A percentile compares a stretch with the other conserved stretches of the same genome.
phyloP scores from a whole-genome alignment of 2,797 vertebrate species.

The Meda fulgida region DNA sequence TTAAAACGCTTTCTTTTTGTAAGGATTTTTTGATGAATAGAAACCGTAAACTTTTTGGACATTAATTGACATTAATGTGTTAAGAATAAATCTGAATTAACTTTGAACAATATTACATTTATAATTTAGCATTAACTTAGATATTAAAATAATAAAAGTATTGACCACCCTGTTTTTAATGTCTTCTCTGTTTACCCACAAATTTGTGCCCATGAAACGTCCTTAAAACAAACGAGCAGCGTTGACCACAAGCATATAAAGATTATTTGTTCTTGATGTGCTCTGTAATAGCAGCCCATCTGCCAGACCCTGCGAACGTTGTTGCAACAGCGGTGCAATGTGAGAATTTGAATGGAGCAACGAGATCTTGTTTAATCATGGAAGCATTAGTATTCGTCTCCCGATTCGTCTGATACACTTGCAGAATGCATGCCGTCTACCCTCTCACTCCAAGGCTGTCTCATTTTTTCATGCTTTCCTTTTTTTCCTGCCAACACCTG shows the following conservation, averaged over 20 bases:
- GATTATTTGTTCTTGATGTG: slow-evolving; percentile 53
- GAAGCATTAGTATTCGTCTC: slow-evolving; percentile 67
- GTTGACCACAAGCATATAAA: slow-evolving; percentile 39
- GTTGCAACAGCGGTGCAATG: slow-evolving; percentile 47
- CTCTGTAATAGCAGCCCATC: slow-evolving; percentile 51
- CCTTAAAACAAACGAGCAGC: slow-evolving; percentile 19
- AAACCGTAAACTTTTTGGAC: too few species aligned
- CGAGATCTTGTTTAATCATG: slow-evolving; percentile 72
- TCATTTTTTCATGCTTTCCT: slow-evolving; percentile 10
- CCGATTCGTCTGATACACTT: slow-evolving; percentile 58
- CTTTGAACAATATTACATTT: background rate
- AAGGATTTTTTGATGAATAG: too few species aligned
- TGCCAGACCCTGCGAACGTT: slow-evolving; percentile 36
- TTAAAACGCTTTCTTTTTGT: too few species aligned
- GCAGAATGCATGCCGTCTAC: slow-evolving; percentile 40
- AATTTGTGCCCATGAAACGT: slow-evolving; percentile 24
- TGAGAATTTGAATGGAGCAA: slow-evolving; percentile 54
- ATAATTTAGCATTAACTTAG: background rate
- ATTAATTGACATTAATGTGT: background rate
- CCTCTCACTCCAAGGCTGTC: slow-evolving; percentile 49
- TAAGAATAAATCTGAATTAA: background rate
- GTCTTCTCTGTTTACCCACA: background rate
- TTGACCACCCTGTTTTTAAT: background rate
- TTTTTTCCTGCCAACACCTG: slow-evolving; percentile 36
- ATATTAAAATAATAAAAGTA: background rate